Evolutionary conservation across 1,140 invertebrate genomes (phyloP).

Genomic region (Cephus cinctus): DNA sequence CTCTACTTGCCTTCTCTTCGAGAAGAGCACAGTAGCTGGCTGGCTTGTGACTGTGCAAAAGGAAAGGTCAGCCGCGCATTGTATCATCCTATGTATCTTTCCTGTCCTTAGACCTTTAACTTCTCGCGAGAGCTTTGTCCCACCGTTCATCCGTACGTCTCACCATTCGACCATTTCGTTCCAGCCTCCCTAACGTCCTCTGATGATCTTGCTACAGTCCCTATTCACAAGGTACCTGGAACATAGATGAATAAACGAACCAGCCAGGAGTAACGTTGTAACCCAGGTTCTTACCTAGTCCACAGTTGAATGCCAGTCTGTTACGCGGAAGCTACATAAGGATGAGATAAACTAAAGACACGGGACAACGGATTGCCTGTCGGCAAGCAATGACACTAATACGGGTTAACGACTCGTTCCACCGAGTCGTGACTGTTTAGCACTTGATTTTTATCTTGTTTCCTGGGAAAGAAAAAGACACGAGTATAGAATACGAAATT

Average conservation of each 20-base stretch:
- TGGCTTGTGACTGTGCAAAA: too few species aligned
- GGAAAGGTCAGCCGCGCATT: conserved; percentile 31
- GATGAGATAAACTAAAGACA: conserved; percentile 9
- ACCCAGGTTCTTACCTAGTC: conserved; percentile 15
- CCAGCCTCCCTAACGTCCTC: too few species aligned
- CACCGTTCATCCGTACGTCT: conserved; percentile 25
- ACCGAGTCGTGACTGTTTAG: too few species aligned
- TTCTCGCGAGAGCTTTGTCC: conserved; percentile 11
- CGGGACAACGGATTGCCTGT: conserved; percentile 33
- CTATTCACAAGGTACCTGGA: too few species aligned
- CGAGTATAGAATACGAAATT: too few species aligned
- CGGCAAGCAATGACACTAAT: conserved; percentile 29
- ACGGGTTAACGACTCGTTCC: conserved; percentile 34
- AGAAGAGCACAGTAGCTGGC: conserved; percentile 10
- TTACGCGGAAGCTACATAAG: conserved; percentile 34
- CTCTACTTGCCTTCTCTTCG: conserved; percentile 15
- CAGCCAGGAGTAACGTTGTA: too few species aligned
- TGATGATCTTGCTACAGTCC: too few species aligned
- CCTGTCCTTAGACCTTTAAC: background rate
- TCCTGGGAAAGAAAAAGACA: too few species aligned
- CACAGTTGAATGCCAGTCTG: conserved; percentile 29
- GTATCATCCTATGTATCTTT: conserved; percentile 9
- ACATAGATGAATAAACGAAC: too few species aligned
- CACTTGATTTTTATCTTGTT: too few species aligned
- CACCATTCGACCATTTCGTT: too few species aligned